Percentiles rank a stretch among this genome's conserved stretches.
These are phyloP conservation scores for Puma concolor DNA, from an alignment of 2,113 vertebrate genomes.

Conservation along the genomic window DNA sequence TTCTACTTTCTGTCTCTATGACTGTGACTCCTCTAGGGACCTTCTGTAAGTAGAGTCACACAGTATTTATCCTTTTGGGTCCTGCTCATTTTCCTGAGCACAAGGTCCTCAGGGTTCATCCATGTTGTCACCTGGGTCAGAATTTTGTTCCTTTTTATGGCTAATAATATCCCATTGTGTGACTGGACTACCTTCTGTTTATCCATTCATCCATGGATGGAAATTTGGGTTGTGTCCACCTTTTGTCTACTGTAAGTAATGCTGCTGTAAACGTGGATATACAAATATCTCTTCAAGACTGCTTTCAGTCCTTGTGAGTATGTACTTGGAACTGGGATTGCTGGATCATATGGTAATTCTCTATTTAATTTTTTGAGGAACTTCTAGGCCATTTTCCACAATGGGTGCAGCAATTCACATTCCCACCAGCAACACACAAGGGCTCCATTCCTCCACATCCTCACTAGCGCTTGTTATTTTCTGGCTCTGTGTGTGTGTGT, in stretches of 20 bases:
- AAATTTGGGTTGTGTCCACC: not conserved
- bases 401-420: not conserved
- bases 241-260: not conserved
- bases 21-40: not conserved
- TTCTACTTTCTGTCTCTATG: not conserved
- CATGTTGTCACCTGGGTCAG: not conserved
- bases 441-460: not conserved
- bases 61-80: not conserved
- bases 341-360: not conserved
- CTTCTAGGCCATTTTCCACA: not conserved
- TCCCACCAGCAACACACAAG: not conserved
- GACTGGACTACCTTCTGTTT: not conserved
- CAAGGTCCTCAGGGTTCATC: not conserved
- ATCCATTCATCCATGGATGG: not conserved
- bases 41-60: not conserved
- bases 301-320: not conserved
- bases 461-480: not conserved
- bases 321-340: not conserved
- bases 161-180: not conserved
- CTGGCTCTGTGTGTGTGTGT: not conserved
- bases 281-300: not conserved
- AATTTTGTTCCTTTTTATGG: not conserved
- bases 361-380: not conserved
- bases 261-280: not conserved
- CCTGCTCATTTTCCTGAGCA: not conserved